These are phyloP conservation scores for Diorhabda elongata DNA, from an alignment of 1,140 invertebrate genomes.

Conservation along the genomic window DNA sequence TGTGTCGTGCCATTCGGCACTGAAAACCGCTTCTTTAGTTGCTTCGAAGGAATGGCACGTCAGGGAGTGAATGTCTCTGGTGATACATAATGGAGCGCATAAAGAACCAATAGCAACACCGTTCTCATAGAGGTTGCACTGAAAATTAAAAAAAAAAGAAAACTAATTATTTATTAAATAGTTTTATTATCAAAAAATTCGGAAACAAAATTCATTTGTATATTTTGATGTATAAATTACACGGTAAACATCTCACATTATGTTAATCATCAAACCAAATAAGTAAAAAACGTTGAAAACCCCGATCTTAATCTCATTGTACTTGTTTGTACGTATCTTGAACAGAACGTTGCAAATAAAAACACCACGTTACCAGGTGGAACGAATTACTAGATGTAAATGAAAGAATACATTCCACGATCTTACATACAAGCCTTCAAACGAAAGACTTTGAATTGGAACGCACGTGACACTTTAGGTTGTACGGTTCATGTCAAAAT, in stretches of 20 bases:
- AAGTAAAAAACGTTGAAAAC: not conserved
- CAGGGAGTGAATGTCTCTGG: constrained; percentile 51
- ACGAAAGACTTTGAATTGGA: no score
- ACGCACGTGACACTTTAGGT: no score
- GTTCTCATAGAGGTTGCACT: constrained; percentile 54
- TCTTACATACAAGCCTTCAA: no score
- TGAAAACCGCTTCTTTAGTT: constrained; percentile 57
- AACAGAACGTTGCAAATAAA: not conserved
- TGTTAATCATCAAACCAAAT: not conserved
- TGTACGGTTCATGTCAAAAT: no score
- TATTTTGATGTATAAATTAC: not conserved
- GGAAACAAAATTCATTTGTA: not conserved
- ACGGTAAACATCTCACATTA: not conserved
- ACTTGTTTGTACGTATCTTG: not conserved
- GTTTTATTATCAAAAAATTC: not conserved
- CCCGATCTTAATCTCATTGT: not conserved
- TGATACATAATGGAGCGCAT: constrained; percentile 54
- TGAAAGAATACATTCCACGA: no score
- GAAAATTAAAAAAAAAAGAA: constrained; percentile 32
- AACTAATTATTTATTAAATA: no score
- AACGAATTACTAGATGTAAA: not conserved
- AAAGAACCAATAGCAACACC: constrained; percentile 55
- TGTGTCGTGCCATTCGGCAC: constrained; percentile 52
- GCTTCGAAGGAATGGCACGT: constrained; percentile 55
- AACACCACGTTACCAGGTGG: not conserved